Base-by-base conservation (phyloP, 2,888 invertebrate genomes). In the Marasmarcha lunaedactyla region DNA sequence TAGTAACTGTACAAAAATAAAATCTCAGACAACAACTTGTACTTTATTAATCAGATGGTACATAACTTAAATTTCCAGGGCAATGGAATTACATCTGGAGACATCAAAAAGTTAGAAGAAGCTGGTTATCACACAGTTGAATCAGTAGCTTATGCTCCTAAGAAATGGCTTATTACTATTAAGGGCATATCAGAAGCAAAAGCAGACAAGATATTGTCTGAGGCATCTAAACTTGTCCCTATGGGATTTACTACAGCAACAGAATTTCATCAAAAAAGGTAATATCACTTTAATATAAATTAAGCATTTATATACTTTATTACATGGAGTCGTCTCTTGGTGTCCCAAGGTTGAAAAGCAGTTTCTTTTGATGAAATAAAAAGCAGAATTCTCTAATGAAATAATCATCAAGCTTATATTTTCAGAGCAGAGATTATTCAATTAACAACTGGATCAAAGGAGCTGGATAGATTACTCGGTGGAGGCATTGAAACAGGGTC, bases 191-290 rank as follows among this genome's bases (percentile, higher is more conserved):
- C 97, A 36, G 99, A 99, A 64, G 93, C 93, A 0, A 99, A 99
- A 71, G 98, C 97, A 9, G 98, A 98, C 47, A 97, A 97, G 81
- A 89, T 98, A 48, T 60, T 95, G 42, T 86, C 87, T 2, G 98
- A 97, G 76, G 97, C 98, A 1, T 88, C 90, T 0, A 99, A 98
- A 70, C 70, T 96, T 30, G 95, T 98, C 0, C 95, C 96, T 0
- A 95, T 99, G 93, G 98, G 98, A 0, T 99, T 99, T 61, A 97
- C 97, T 3, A 97, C 98, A 15, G 99, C 99, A 0, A 94, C 97
- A 2, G 96, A 96, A 55, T 94, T 97, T 64, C 96, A 98, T 70
- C 92, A 94, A 61, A 97, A 95, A 69, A 87, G 99, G 84, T 83
- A 52, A 36, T 1, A 35, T 35, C n/a, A n/a, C n/a, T n/a, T n/a